A percentile compares a stretch with the other conserved stretches of the same genome.
Evolutionary conservation across 2,888 invertebrate species (phyloP).

Genomic region (Cryptophagus acutangulus): DNA sequence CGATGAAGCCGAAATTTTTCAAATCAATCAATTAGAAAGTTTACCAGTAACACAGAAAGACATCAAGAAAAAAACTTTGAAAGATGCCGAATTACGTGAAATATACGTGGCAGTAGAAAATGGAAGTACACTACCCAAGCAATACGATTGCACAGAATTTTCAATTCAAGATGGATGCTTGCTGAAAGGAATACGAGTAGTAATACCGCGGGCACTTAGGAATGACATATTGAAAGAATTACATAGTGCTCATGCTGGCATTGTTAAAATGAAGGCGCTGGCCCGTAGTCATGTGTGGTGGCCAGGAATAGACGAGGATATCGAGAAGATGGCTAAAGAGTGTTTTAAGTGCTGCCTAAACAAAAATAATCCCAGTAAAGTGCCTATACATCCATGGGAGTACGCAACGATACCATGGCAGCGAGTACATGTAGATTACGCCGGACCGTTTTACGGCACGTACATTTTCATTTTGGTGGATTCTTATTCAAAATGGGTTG

Average conservation of each 20-base stretch:
- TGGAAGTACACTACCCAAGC: neutral
- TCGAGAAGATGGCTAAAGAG: neutral
- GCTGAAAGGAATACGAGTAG: neutral
- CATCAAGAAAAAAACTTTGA: neutral
- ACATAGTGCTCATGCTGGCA: neutral
- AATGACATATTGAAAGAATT: constrained; percentile 5
- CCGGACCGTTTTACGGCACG: too few species aligned
- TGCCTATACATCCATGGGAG: neutral
- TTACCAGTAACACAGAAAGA: neutral
- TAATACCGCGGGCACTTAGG: neutral
- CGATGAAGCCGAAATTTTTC: neutral
- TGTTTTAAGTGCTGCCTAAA: neutral
- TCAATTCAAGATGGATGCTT: constrained; percentile 1
- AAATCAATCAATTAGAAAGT: neutral
- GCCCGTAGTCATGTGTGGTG: neutral
- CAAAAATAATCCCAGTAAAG: constrained; percentile 1
- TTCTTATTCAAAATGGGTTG: neutral
- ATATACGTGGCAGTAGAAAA: neutral
- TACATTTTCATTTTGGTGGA: neutral
- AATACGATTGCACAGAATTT: constrained; percentile 1
- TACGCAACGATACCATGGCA: neutral
- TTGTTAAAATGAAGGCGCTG: neutral
- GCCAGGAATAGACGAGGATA: neutral
- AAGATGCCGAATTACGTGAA: neutral
- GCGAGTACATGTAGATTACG: neutral